Evolutionary conservation across 1,140 invertebrate species (phyloP).

Genomic region (Scaptomyza pallida): DNA sequence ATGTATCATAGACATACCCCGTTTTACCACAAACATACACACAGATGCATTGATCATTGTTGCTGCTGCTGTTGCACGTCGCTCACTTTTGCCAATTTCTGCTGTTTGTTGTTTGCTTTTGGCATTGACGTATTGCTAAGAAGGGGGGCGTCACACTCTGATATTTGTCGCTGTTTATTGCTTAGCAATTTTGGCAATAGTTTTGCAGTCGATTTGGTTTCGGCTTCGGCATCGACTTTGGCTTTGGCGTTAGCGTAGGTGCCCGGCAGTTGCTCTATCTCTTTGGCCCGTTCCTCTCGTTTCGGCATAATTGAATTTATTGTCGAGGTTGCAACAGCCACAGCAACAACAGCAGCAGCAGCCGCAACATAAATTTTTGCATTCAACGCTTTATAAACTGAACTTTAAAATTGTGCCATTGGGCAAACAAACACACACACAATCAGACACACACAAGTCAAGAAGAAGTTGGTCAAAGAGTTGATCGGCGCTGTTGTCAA

Average conservation of each 20-base stretch:
- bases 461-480: conserved; percentile 42
- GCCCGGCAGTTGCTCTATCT: conserved; percentile 39
- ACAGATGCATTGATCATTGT: conserved; percentile 11
- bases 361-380: conserved; percentile 33
- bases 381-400: conserved; percentile 52
- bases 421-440: too few relatives aligned
- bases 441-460: conserved; percentile 11
- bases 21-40: conserved; percentile 39
- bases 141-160: conserved; percentile 70
- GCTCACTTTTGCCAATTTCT: conserved; percentile 63
- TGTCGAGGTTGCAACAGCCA: conserved; percentile 63
- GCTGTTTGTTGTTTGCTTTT: conserved; percentile 45
- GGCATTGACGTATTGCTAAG: conserved; percentile 58
- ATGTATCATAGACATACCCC: conserved; percentile 53
- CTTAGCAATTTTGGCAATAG: conserved; percentile 59
- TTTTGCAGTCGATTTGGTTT: conserved; percentile 38
- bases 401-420: conserved; percentile 55
- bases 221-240: conserved; percentile 14
- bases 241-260: conserved; percentile 44
- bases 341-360: conserved; percentile 7
- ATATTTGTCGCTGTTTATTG: conserved; percentile 74
- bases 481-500: conserved; percentile 71
- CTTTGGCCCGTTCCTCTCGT: conserved; percentile 18
- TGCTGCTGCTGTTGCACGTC: conserved; percentile 46
- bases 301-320: conserved; percentile 72